Evolutionary conservation across 1,140 invertebrate genomes (phyloP), one percentile per base, ranked within the genome.

Genomic region (Drosophila kanapiae): DNA sequence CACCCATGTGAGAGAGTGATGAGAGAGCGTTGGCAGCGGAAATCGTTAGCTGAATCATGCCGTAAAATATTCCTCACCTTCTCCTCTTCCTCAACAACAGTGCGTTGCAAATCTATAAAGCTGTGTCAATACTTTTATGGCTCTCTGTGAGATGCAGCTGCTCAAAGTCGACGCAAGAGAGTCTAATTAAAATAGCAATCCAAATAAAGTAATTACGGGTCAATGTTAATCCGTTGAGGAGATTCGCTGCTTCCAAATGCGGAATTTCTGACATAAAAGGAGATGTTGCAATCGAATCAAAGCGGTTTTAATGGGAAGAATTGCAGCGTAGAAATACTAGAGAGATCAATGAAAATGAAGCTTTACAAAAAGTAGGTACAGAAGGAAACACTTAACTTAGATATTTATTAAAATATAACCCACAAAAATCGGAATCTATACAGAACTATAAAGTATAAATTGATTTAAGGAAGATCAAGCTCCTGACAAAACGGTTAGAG

Each of bases 41-140:
- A 84, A 84, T 84, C 77, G 81, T 84, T 84, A 77, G 77, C 77
- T 84, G 81, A 84, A 77, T 84, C 81, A 84, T 72, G 68, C 56
- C 62, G 47, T 74, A 78, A 77, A 84, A 65, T 27, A 67, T 68
- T 71, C 67, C 67, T 67, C 72, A 77, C 58, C 76, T 76, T 58
- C 51, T 11, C 7, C 14, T 18, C 47, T 45, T 11, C 7, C 14
- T 18, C 47, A 56, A 8, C 35, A n/a, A 76, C 74, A 67, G 56
- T 77, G 62, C 74, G 63, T 77, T 38, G 60, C 51, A 31, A 67
- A 77, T 61, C 68, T 59, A 51, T 72, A 74, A 72, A 51, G 37
- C 43, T 37, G 51, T 48, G 49, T 18, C 14, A 33, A 48, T 48
- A 58, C 37, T 33, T 60, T 59, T 71, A 31, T 58, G 67, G 67